phyloP scores from a whole-genome alignment of 2,888 invertebrate genomes.

The Leptopterna dolabrata region DNA sequence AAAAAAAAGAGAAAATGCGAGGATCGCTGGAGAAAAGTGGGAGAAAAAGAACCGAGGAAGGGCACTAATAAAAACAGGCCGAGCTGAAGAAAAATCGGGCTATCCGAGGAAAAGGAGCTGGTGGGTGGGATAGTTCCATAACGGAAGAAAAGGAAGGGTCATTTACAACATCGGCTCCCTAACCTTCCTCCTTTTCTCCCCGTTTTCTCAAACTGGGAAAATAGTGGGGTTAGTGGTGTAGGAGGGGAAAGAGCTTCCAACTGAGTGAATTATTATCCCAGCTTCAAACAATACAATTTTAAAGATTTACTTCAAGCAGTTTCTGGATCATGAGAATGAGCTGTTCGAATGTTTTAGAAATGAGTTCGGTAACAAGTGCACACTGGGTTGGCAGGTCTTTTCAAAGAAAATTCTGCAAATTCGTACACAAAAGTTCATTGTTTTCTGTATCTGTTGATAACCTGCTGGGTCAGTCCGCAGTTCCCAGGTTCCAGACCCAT shows the following conservation, averaged over 20 bases:
- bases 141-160: slow-evolving; percentile 52
- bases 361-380: too few species aligned
- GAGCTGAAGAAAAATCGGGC: slow-evolving; percentile 56
- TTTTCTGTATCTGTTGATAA: too few species aligned
- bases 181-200: neutral
- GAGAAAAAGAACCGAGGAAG: slow-evolving; percentile 2
- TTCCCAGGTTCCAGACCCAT: too few species aligned
- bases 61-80: slow-evolving; percentile 58
- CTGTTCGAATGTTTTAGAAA: too few species aligned
- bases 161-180: slow-evolving; percentile 42
- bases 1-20: neutral
- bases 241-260: neutral
- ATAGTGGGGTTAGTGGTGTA: neutral
- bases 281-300: neutral
- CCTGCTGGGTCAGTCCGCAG: too few species aligned
- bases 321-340: neutral
- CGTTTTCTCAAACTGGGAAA: neutral
- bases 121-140: slow-evolving; percentile 49
- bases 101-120: slow-evolving; percentile 23
- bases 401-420: too few species aligned
- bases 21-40: slow-evolving; percentile 39
- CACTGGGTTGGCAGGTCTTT: too few species aligned
- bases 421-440: too few species aligned
- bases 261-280: neutral
- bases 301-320: neutral